phyloP scores from a whole-genome alignment of 2,888 invertebrate species.

The Rhagonycha lutea region DNA sequence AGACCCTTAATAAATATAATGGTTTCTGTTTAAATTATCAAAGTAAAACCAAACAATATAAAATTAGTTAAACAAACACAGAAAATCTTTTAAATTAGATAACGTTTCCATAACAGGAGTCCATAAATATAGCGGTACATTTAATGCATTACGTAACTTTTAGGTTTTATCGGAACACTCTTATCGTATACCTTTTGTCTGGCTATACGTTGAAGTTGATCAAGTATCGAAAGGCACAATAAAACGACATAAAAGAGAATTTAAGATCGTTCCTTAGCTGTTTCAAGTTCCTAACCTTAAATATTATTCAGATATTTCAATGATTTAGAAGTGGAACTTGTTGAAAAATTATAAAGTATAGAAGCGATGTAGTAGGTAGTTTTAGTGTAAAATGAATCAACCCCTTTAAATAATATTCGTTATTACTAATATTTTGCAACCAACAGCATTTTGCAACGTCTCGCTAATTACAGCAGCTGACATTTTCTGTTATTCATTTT shows the following conservation, averaged over 20 bases:
- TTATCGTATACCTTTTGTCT: not conserved
- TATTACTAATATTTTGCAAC: not conserved
- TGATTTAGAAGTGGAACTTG: not conserved
- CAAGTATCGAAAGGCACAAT: not conserved
- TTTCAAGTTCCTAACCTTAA: not conserved
- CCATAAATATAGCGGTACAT: not conserved
- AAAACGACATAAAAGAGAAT: not conserved
- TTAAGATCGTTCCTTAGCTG: not conserved
- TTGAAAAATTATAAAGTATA: not conserved
- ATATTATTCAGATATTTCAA: not conserved
- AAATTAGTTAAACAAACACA: not conserved
- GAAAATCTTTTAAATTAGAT: not conserved
- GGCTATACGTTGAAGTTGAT: not conserved
- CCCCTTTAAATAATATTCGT: not conserved
- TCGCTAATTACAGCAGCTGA: not conserved
- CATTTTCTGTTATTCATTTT: not conserved
- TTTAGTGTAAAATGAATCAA: not conserved
- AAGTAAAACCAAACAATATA: not conserved
- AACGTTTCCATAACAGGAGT: not conserved
- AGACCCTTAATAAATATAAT: not conserved
- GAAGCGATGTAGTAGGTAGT: not conserved
- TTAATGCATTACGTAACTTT: slow-evolving; percentile 1
- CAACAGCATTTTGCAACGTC: not conserved
- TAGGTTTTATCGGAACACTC: not conserved
- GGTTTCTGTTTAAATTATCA: not conserved